Base-by-base conservation (phyloP, 1,140 invertebrate species). In the Tyrophagus putrescentiae region DNA sequence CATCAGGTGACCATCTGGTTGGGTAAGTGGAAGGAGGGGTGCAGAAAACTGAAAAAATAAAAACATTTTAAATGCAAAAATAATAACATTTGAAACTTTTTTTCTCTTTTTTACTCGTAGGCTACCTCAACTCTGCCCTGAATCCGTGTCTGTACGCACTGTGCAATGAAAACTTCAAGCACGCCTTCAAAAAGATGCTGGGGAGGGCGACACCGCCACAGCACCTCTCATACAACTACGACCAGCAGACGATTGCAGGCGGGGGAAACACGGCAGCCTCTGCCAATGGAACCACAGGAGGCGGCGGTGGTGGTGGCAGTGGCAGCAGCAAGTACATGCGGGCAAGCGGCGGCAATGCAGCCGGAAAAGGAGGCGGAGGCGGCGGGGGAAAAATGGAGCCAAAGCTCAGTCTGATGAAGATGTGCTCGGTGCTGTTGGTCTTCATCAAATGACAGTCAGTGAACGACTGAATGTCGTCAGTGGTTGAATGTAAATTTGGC, bases 71-170 rank as follows among this genome's bases (percentile, higher is more conserved):
- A 39, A 39, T 13, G 13, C 13, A 39, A 39, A 39, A 13, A 13
- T 39, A 21, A 39, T 39, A 13, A 39, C 13, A 39, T 39, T 39
- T 39, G 13, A 39, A 39, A 39, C 21, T 39, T 21, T 39, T 39
- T 39, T 39, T 57, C 25, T 18, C n/a, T 57, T 52, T 3, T 31
- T 53, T n/a, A n/a, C 25, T n/a, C 7, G 18, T 45, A 59, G 77
- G 77, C 4, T 79, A 79, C 65, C 66, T 78, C 21, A 79, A 79
- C 66, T 77, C 76, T 0, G 76, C 77, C 3, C 69, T 79, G 18
- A 79, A 79, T 67, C 77, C 78, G 4, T 71, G 78, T 56, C 70
- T 79, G 1, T 79, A 79, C 65, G 76, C 78, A 13, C 64, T 79
- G 21, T 79, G 77, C 65, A 79, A 79, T 66, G 69, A 70, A 5